These are phyloP conservation scores for Xiphophorus birchmanni DNA, from an alignment of 2,797 vertebrate genomes.

Conservation along the genomic window DNA sequence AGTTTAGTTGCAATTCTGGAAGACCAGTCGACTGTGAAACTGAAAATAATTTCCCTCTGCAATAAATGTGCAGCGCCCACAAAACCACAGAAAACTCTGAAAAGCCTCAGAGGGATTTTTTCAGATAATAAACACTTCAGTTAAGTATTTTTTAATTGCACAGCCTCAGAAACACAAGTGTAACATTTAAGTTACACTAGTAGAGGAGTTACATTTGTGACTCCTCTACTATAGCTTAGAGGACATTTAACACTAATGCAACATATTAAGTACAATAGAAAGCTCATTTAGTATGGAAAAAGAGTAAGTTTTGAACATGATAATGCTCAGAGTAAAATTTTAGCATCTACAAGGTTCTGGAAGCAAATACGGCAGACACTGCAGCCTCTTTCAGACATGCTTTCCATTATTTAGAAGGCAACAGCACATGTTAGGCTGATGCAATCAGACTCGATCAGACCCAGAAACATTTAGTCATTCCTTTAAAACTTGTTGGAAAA, in stretches of 20 bases:
- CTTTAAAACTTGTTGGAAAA: neutral
- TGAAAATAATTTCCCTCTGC: conserved; percentile 27
- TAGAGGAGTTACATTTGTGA: too few relatives aligned
- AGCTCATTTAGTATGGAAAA: neutral
- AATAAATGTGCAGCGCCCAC: conserved; percentile 45
- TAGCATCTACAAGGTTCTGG: conserved; percentile 33
- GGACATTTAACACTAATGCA: conserved; percentile 1
- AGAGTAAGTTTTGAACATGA: conserved; percentile 29
- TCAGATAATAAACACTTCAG: conserved; percentile 24
- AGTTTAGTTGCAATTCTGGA: conserved; percentile 24
- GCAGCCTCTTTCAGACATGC: conserved; percentile 2
- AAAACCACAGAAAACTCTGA: conserved; percentile 29
- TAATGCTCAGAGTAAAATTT: conserved; percentile 27
- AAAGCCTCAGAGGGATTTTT: conserved; percentile 36
- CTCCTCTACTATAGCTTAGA: neutral
- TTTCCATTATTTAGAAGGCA: neutral
- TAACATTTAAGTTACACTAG: neutral
- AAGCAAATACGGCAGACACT: neutral
- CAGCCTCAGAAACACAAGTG: neutral
- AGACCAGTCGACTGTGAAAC: conserved; percentile 28
- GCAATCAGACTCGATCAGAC: neutral
- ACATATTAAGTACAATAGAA: conserved; percentile 11
- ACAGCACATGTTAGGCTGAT: neutral
- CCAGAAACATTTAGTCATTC: neutral
- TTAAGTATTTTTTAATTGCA: neutral